Percentiles rank a stretch among this genome's conserved stretches.
phyloP scores from a whole-genome alignment of 2,888 invertebrate species.

The Mythimna impura region DNA sequence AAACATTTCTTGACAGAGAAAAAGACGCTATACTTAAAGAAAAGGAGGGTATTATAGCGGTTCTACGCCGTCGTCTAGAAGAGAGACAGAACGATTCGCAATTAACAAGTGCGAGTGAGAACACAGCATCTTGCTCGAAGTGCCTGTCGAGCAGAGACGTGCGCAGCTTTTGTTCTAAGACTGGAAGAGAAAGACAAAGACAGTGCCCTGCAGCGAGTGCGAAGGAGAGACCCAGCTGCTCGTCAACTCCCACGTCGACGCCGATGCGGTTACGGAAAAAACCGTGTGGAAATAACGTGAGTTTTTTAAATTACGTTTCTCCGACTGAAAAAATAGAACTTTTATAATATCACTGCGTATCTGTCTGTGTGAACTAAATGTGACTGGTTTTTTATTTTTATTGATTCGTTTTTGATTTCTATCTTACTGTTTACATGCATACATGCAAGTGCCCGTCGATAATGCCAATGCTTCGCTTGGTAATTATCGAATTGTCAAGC shows the following conservation, averaged over 20 bases:
- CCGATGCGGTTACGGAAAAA: conserved; percentile 68
- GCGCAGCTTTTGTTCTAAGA: conserved; percentile 56
- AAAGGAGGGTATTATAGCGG: conserved; percentile 71
- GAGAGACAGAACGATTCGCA: conserved; percentile 43
- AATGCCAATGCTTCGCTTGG: no score
- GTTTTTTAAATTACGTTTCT: background rate
- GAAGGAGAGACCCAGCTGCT: conserved; percentile 73
- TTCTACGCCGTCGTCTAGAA: conserved; percentile 66
- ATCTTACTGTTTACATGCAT: no score
- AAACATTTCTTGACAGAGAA: conserved; percentile 69
- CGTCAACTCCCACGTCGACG: conserved; percentile 73
- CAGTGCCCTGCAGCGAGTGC: conserved; percentile 52
- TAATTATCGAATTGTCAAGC: no score
- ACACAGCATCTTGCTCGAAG: conserved; percentile 65
- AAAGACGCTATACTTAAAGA: conserved; percentile 76
- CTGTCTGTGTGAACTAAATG: no score
- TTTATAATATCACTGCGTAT: no score
- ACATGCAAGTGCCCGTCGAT: no score
- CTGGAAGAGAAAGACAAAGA: conserved; percentile 47
- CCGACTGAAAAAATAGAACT: no score
- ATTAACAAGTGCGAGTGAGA: conserved; percentile 54
- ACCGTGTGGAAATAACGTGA: conserved; percentile 65
- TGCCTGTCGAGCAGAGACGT: conserved; percentile 48
- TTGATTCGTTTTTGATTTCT: no score
- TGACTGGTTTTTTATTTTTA: no score